A percentile compares a stretch with the other conserved stretches of the same genome.
Conservation (phyloP, 1,140 invertebrate genomes). For the Aphaenogaster ashmeadi region DNA sequence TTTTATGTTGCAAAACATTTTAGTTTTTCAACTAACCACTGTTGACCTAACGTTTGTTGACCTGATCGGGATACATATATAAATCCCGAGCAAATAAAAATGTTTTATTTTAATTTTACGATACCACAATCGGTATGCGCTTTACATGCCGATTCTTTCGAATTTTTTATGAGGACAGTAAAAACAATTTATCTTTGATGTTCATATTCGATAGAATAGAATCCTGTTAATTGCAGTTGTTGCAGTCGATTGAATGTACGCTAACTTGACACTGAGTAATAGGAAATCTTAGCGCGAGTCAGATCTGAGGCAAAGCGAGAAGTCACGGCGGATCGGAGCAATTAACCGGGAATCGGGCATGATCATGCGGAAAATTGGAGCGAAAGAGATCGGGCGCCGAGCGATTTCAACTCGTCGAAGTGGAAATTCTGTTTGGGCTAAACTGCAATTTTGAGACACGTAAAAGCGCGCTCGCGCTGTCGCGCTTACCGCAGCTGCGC, state of each 20-base stretch:
- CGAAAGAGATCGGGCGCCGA: not conserved
- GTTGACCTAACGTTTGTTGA: not conserved
- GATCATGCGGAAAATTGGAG: constrained; percentile 26
- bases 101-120: constrained; percentile 14
- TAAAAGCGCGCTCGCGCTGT: not conserved
- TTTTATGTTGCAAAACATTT: constrained; percentile 33
- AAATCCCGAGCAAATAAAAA: not conserved
- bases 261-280: not conserved
- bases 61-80: not conserved
- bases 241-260: not conserved
- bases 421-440: not conserved
- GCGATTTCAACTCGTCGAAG: not conserved
- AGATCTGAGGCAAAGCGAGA: not conserved
- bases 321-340: constrained; percentile 1
- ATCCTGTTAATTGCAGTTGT: not conserved
- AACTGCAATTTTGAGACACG: constrained; percentile 23
- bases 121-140: no score
- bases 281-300: not conserved
- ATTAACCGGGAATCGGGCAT: constrained; percentile 27
- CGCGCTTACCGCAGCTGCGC: not conserved
- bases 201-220: not conserved
- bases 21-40: not conserved
- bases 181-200: not conserved
- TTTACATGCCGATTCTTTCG: not conserved
- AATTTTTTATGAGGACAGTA: not conserved